A percentile compares a stretch with the other conserved stretches of the same genome.
phyloP scores from a whole-genome alignment of 2,888 invertebrate species.

The Macrophya alboannulata region DNA sequence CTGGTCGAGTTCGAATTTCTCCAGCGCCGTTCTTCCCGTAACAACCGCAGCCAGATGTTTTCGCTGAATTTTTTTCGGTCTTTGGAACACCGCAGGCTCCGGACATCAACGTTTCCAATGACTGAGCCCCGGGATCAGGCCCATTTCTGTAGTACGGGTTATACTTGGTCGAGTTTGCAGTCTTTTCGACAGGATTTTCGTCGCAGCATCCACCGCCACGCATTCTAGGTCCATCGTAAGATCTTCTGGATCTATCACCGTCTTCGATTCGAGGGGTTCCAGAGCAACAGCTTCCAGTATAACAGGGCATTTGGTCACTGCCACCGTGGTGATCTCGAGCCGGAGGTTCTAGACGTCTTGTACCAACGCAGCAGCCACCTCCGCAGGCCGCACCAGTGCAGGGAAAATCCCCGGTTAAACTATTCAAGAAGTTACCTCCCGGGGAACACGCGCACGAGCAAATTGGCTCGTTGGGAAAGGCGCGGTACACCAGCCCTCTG shows the following conservation, averaged over 20 bases:
- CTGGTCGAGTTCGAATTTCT: conserved; percentile 2
- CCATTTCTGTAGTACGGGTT: conserved; percentile 27
- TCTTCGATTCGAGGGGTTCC: conserved; percentile 31
- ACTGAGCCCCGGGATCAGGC: conserved; percentile 32
- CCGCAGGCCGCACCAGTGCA: conserved; percentile 59
- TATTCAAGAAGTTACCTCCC: conserved; percentile 43
- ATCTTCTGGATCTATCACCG: not conserved
- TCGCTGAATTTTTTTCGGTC: conserved; percentile 35
- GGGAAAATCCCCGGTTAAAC: conserved; percentile 57
- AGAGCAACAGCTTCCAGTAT: conserved; percentile 51
- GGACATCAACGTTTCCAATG: conserved; percentile 61
- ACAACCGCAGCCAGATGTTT: conserved; percentile 63
- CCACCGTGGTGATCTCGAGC: conserved; percentile 48
- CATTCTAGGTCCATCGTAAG: conserved; percentile 62
- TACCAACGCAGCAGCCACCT: conserved; percentile 60
- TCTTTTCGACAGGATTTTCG: not conserved
- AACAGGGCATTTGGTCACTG: conserved; percentile 38
- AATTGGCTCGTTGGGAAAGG: conserved; percentile 71
- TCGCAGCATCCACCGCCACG: conserved; percentile 67
- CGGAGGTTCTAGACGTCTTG: conserved; percentile 48
- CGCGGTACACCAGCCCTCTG: conserved; percentile 68
- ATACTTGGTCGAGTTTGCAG: not conserved
- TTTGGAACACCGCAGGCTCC: conserved; percentile 60
- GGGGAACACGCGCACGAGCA: conserved; percentile 66
- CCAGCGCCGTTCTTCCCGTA: conserved; percentile 60